phyloP scores from a whole-genome alignment of 2,113 vertebrate species.

The Muntiacus muntjak region DNA sequence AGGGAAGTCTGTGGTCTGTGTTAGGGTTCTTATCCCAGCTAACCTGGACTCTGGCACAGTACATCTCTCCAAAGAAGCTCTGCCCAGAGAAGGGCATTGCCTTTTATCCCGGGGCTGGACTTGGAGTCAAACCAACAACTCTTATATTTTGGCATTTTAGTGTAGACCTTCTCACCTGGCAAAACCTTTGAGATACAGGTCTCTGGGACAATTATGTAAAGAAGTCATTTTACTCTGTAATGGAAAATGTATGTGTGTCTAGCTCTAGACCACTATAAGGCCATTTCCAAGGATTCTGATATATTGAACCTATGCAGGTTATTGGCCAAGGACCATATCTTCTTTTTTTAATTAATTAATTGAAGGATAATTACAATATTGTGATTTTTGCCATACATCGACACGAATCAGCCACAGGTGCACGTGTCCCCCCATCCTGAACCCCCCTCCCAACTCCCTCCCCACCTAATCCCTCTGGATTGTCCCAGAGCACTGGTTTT shows the following conservation, averaged over 20 bases:
- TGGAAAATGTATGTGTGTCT: background rate
- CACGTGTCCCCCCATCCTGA: background rate
- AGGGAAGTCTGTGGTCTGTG: background rate
- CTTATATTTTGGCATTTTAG: background rate
- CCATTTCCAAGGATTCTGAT: background rate
- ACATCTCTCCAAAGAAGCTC: background rate
- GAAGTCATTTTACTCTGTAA: background rate
- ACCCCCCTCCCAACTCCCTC: background rate
- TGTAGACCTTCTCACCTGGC: background rate
- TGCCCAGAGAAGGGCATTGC: background rate
- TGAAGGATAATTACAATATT: background rate
- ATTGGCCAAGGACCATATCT: background rate
- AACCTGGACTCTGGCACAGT: background rate
- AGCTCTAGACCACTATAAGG: background rate
- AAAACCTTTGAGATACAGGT: background rate
- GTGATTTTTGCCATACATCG: background rate
- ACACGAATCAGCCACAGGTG: background rate
- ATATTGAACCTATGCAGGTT: background rate
- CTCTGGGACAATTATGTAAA: background rate
- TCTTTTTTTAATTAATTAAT: background rate
- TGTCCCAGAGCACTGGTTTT: background rate
- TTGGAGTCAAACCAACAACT: background rate
- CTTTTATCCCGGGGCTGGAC: background rate
- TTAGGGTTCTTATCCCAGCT: background rate
- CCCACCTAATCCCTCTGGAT: background rate